Base-by-base conservation (phyloP, 2,888 invertebrate species). In the Netelia inedita region DNA sequence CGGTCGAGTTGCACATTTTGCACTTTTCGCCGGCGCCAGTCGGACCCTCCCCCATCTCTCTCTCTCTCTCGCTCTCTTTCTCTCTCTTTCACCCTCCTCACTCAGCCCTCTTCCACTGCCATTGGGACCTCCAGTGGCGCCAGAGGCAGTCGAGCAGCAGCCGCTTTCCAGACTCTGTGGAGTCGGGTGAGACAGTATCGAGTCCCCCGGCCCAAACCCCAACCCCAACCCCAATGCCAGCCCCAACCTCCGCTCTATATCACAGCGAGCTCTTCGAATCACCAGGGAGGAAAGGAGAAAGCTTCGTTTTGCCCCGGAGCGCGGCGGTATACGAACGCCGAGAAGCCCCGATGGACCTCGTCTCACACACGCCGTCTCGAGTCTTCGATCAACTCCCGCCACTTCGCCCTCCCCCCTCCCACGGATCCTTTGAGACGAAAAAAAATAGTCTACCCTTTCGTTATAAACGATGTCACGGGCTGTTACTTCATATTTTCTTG, bases 1-100 rank as follows among this genome's bases (percentile, higher is more conserved):
- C 76, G 78, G 86, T 87, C 89, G 88, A 88, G 88, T 90, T 92
- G 92, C 91, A 91, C 92, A 91, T 92, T 92, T 92, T 91, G 92
- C 92, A 92, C 91, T 92, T 92, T 92, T 92, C 89, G 87, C 83
- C 78, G 71, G 80, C 85, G 78, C 57, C 84, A 79, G 79, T 83
- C 82, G 68, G 79, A 68, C 80, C 65, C 78, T 59, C 71, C 66
- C 68, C 76, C 74, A 72, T 61, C 83, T 57, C 66, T 65, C 63
- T 82, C 87, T 78, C 85, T 83, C 85, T 85, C 83, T 82, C 80
- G 72, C 78, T 82, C 87, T 78, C 85, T 83, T 83, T 85, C 83
- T 82, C 80, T 72, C 78, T 82, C 85, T 78, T 80, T 80, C 83
- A 82, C 72, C 68, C 83, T 78, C 81, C 85, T 55, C 50, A 65